A percentile compares a stretch with the other conserved stretches of the same genome.
phyloP scores from a whole-genome alignment of 2,113 vertebrate species.

The Rhipidura dahli region DNA sequence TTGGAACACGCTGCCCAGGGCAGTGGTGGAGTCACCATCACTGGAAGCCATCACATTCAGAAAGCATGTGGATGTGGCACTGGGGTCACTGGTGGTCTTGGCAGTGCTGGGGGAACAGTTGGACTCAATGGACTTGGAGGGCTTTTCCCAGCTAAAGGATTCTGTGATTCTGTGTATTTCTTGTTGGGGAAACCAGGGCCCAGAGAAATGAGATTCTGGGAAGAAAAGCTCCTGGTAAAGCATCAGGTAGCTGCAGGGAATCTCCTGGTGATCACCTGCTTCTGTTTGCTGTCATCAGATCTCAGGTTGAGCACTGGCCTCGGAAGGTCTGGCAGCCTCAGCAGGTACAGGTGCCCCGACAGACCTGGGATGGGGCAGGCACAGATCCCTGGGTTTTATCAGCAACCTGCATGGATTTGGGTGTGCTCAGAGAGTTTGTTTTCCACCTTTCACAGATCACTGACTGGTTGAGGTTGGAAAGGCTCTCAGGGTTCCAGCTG shows the following conservation, averaged over 20 bases:
- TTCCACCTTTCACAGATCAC: neutral
- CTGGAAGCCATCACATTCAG: neutral
- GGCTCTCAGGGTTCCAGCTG: neutral
- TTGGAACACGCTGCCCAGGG: neutral
- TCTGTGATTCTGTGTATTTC: neutral
- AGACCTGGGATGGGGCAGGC: neutral
- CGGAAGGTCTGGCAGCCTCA: neutral
- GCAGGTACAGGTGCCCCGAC: fast-evolving
- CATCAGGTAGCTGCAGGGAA: neutral
- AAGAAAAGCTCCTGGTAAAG: neutral
- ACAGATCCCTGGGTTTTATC: neutral
- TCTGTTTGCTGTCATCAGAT: neutral
- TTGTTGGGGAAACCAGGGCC: neutral
- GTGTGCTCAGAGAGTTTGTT: neutral
- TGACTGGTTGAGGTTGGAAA: neutral
- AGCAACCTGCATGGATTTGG: neutral
- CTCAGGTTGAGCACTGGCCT: neutral
- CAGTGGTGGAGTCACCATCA: neutral
- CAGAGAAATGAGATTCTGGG: neutral
- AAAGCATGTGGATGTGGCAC: neutral
- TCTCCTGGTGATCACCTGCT: neutral
- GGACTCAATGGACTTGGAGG: neutral
- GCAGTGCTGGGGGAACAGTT: neutral
- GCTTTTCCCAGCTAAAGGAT: neutral
- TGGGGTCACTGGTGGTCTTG: neutral